Base-by-base conservation (phyloP, 2,797 vertebrate species). In the Catharus ustulatus region DNA sequence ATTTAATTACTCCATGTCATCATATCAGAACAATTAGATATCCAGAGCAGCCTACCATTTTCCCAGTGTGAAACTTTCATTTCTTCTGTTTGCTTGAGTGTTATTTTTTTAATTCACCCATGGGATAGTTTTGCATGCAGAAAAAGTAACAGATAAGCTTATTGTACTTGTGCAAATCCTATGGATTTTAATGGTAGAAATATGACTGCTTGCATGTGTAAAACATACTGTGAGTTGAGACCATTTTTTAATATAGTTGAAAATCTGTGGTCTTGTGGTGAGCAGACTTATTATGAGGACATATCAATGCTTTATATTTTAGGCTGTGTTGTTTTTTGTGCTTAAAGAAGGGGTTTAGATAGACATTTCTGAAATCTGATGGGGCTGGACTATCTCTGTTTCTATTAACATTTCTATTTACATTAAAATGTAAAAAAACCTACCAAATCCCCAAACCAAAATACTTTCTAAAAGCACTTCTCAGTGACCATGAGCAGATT, bases 1-100 rank as follows among this genome's bases (percentile, higher is more conserved):
- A 59, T 82, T 76, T 94, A 89, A 87, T 92, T 93, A 75, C 22
- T 75, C 32, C 13, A 26, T 84, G 55, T 68, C 79, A 77, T 81
- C 66, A 58, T 62, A 74, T 64, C 27, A 92, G 64, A 87, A 43
- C 27, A 72, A 48, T 40, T 72, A 71, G 74, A 67, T 59, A 80
- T 40, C 52, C 30, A 75, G 74, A 84, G 29, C 8, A 49, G 5
- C 14, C 42, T 87, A 15, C 10, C 19, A 23, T 89, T 89, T 89
- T 87, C 63, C 42, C 54, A 40, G n/a, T 11, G 34, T 54, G 57
- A 85, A 87, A 19, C 13, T 57, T 73, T 17, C 10, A 9, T 59
- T 88, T 64, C 21, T 87, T 90, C 42, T 2, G 3, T 43, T 72
- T 87, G 57, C 54, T 73, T n/a, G 43, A 32, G 23, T 58, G 4